Conservation (phyloP, 92 coral and sea anemone species). For the Phymanthus crucifer region DNA sequence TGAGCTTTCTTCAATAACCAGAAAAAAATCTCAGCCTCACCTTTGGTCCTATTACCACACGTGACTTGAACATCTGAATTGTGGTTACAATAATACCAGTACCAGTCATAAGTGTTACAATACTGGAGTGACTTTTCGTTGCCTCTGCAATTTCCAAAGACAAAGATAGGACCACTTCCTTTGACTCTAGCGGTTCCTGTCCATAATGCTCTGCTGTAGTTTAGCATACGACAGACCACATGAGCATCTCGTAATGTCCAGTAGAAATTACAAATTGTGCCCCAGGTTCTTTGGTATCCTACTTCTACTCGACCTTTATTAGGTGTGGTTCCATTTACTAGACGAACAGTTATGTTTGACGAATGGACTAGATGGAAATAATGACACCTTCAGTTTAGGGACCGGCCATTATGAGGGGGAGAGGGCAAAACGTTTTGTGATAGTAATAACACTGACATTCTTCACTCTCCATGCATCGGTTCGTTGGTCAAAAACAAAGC, state of each 20-base stretch:
- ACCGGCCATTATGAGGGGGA: too few relatives aligned
- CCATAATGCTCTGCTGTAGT: conserved; percentile 1
- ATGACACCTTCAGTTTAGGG: too few relatives aligned
- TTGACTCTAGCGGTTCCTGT: not conserved
- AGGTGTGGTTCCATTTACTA: not conserved
- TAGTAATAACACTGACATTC: too few relatives aligned
- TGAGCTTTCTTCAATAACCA: too few relatives aligned
- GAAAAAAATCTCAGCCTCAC: not conserved
- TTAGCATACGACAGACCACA: conserved; percentile 21
- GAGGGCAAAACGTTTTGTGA: too few relatives aligned
- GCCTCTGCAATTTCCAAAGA: not conserved
- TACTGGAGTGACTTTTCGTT: not conserved
- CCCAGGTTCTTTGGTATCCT: not conserved
- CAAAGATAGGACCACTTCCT: conserved; percentile 1
- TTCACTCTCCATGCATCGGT: too few relatives aligned
- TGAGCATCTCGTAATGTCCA: conserved; percentile 14
- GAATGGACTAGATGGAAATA: not conserved
- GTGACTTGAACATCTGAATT: not conserved
- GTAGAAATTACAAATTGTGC: conserved; percentile 10
- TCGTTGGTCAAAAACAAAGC: too few relatives aligned
- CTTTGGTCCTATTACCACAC: not conserved
- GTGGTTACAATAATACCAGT: not conserved
- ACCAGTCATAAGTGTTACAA: not conserved
- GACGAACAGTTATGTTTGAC: not conserved
- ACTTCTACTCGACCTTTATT: conserved; percentile 16